phyloP scores from a whole-genome alignment of 2,113 vertebrate genomes.

The Lasiurus cinereus region DNA sequence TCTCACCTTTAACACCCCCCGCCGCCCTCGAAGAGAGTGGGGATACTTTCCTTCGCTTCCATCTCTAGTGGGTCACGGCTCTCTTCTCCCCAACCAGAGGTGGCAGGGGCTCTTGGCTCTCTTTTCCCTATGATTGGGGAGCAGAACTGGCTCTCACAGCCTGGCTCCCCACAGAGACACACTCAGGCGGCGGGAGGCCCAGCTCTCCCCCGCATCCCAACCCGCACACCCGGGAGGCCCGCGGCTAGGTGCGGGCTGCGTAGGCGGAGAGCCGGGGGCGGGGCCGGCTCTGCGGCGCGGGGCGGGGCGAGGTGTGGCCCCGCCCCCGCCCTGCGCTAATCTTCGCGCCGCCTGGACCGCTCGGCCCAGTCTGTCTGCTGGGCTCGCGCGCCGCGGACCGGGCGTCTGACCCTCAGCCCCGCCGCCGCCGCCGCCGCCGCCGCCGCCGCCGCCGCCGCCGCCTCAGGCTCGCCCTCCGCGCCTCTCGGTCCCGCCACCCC shows the following conservation, averaged over 20 bases:
- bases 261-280: not conserved
- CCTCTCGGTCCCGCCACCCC: not conserved
- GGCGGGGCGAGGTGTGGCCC: not conserved
- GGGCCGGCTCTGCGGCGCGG: slow-evolving; percentile 31
- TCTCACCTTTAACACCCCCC: not conserved
- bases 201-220: not conserved
- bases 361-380: slow-evolving; percentile 70
- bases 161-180: not conserved
- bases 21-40: not conserved
- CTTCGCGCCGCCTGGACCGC: not conserved
- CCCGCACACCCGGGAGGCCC: not conserved
- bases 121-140: not conserved
- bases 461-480: not conserved
- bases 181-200: not conserved
- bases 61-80: not conserved
- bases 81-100: not conserved
- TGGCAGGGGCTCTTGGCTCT: not conserved
- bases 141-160: not conserved
- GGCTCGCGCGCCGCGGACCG: slow-evolving; percentile 74
- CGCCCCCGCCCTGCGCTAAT: slow-evolving; percentile 38
- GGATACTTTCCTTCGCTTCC: not conserved
- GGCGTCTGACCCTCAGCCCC: slow-evolving; percentile 69
- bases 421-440: not conserved
- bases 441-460: not conserved
- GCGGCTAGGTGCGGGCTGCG: slow-evolving; percentile 72